Conservation (phyloP, 2,797 vertebrate species). For the Sebastes oblongus region DNA sequence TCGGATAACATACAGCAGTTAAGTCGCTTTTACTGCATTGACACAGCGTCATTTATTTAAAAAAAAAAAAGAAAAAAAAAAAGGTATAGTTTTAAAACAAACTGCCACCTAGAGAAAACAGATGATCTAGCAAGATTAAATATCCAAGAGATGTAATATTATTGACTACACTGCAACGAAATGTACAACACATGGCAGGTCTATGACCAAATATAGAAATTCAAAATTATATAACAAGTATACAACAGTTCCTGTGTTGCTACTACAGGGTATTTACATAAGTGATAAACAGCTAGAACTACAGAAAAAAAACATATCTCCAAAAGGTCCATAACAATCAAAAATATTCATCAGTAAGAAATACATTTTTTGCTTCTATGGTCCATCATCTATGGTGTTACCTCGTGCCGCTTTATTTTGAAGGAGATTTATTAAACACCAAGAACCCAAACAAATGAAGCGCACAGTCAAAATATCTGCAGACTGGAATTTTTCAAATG, state of each 20-base stretch:
- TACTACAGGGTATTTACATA: background rate
- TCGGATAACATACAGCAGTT: background rate
- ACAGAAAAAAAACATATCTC: background rate
- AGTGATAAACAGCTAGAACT: background rate
- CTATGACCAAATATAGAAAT: background rate
- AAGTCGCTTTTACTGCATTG: background rate
- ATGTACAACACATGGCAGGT: background rate
- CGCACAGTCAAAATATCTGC: background rate
- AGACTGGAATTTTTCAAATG: background rate
- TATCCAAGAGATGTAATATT: background rate
- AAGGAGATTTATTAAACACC: background rate
- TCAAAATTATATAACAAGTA: background rate
- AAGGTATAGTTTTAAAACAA: background rate
- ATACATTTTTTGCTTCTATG: background rate
- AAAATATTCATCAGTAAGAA: background rate
- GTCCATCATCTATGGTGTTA: background rate
- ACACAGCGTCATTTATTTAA: background rate
- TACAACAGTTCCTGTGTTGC: background rate
- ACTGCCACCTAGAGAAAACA: background rate
- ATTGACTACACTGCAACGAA: background rate
- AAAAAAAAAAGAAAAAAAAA: too few relatives aligned
- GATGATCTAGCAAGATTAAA: background rate
- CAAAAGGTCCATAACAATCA: background rate
- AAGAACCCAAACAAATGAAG: background rate
- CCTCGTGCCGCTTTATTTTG: background rate